Evolutionary conservation across 1,140 invertebrate genomes (phyloP).

Genomic region (Drosophila truncata): DNA sequence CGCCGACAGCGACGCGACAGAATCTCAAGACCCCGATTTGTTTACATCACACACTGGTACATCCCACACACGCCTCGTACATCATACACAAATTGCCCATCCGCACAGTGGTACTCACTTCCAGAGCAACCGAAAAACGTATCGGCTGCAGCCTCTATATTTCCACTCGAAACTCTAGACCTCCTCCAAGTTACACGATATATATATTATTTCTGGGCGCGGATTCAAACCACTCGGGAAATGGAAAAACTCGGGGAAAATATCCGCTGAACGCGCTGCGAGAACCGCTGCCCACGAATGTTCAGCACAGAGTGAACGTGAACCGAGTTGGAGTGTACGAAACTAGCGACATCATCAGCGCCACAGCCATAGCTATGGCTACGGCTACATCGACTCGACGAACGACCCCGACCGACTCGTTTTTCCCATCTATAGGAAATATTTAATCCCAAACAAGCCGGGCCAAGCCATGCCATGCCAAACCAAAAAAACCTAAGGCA

Average conservation of each 20-base stretch:
- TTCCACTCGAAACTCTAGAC: conserved; percentile 26
- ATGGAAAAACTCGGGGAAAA: conserved; percentile 4
- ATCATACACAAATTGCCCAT: conserved; percentile 44
- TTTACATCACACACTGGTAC: conserved; percentile 60
- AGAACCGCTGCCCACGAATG: conserved; percentile 72
- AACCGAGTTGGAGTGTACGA: conserved; percentile 65
- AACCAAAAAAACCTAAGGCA: conserved; percentile 65
- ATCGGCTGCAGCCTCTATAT: conserved; percentile 19
- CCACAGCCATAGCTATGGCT: conserved; percentile 36
- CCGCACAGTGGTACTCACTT: conserved; percentile 70
- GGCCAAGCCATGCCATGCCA: conserved; percentile 58
- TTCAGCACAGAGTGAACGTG: conserved; percentile 71
- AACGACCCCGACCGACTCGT: conserved; percentile 75
- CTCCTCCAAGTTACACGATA: background rate
- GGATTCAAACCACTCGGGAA: conserved; percentile 27
- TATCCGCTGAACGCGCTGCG: conserved; percentile 45
- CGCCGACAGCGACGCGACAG: conserved; percentile 48
- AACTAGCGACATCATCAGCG: conserved; percentile 70
- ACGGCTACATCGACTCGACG: conserved; percentile 52
- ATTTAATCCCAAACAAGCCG: conserved; percentile 83
- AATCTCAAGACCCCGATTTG: conserved; percentile 82
- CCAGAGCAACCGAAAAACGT: conserved; percentile 19
- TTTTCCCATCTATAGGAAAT: conserved; percentile 84
- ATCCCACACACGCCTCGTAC: conserved; percentile 11
- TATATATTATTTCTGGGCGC: conserved; percentile 4